A percentile compares a stretch with the other conserved stretches of the same genome.
Evolutionary conservation across 2,797 vertebrate genomes (phyloP).

Genomic region (Poeciliopsis gracilis): DNA sequence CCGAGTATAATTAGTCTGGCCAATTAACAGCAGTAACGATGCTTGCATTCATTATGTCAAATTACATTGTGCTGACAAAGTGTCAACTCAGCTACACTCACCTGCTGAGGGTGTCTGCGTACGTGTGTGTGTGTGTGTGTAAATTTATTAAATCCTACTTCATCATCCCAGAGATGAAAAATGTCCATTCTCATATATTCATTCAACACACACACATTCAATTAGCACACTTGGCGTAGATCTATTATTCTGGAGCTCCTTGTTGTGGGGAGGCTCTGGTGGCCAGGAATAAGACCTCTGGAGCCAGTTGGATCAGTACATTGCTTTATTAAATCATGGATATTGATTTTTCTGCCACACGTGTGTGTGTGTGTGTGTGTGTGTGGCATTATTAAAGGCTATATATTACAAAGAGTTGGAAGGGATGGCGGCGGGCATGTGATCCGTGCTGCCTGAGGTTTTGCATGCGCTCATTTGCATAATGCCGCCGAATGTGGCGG

Average conservation of each 20-base stretch:
- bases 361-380: conserved; percentile 7
- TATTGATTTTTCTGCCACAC: conserved; percentile 88
- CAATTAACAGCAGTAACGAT: conserved; percentile 99
- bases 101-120: conserved; percentile 83
- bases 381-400: conserved; percentile 65
- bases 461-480: conserved; percentile 92
- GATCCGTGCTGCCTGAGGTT: conserved; percentile 90
- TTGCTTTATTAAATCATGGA: conserved; percentile 98
- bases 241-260: conserved; percentile 64
- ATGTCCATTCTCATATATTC: conserved; percentile 48
- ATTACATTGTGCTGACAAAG: conserved; percentile 91
- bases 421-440: conserved; percentile 87
- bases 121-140: conserved; percentile 19
- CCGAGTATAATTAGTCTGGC: conserved; percentile 99
- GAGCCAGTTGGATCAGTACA: conserved; percentile 90
- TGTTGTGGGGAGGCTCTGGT: conserved; percentile 61
- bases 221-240: conserved; percentile 64
- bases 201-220: conserved; percentile 51
- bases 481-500: conserved; percentile 95
- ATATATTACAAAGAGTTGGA: conserved; percentile 88
- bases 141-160: conserved; percentile 67
- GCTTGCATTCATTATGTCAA: conserved; percentile 99
- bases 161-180: conserved; percentile 62
- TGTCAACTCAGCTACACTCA: conserved; percentile 98
- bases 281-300: conserved; percentile 54